Evolutionary conservation across 37 sponge, comb jelly and placozoan genomes (phyloP).

Genomic region (Agelas oroides): DNA sequence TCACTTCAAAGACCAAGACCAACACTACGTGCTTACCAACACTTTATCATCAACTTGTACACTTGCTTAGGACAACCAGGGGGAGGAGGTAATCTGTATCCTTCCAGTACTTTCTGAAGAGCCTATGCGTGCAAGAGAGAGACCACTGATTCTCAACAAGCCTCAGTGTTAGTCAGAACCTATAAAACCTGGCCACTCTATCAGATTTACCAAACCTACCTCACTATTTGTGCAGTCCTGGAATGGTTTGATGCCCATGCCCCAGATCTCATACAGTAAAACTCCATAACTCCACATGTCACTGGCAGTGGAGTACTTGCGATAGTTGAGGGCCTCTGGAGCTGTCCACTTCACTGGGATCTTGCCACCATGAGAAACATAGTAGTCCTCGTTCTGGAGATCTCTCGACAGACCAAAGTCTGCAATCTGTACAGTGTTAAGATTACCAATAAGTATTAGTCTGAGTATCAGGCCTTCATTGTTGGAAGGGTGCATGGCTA

Average conservation of each 20-base stretch:
- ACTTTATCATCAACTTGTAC: constrained; percentile 39
- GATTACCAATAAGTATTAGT: background rate
- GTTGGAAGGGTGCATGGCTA: too few relatives aligned
- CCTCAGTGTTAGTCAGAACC: too few relatives aligned
- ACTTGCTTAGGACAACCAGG: constrained; percentile 26
- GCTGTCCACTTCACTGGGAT: constrained; percentile 19
- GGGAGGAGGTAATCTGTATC: constrained; percentile 51
- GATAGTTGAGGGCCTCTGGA: constrained; percentile 3
- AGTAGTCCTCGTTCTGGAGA: background rate
- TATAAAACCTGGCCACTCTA: too few relatives aligned
- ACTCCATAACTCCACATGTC: constrained; percentile 13
- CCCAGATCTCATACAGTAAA: constrained; percentile 7
- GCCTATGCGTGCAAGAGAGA: too few relatives aligned
- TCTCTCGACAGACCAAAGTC: constrained; percentile 8
- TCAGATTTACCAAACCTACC: too few relatives aligned
- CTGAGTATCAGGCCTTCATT: too few relatives aligned
- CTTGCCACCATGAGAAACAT: background rate
- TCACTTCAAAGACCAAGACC: too few relatives aligned
- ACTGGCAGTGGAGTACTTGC: constrained; percentile 1
- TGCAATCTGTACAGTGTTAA: background rate
- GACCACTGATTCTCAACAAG: too few relatives aligned
- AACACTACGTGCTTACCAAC: constrained; percentile 65
- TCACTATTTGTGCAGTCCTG: background rate
- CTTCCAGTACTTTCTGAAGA: constrained; percentile 39
- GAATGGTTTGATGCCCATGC: background rate